These are phyloP conservation scores for Tricholaema leucomelas DNA, from an alignment of 2,113 vertebrate species.

Conservation along the genomic window DNA sequence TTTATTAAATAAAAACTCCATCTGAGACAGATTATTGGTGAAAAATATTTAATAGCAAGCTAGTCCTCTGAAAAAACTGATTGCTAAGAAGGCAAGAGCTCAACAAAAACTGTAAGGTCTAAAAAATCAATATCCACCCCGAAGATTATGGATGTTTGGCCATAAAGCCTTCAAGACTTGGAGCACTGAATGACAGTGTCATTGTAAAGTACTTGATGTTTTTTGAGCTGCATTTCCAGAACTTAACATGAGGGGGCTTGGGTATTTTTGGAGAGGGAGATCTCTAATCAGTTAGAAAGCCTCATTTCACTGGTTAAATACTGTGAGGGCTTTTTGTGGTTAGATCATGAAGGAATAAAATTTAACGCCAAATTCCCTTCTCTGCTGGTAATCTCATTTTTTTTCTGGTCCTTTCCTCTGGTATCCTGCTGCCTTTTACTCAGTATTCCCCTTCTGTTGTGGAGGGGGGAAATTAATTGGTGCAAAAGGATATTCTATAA, in stretches of 20 bases:
- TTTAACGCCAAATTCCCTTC: not conserved
- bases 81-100: not conserved
- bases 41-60: not conserved
- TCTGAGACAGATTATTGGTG: not conserved
- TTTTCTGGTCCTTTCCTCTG: not conserved
- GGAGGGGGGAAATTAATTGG: no score
- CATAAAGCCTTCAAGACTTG: not conserved
- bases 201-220: not conserved
- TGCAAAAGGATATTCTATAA: no score
- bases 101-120: not conserved
- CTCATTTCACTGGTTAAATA: not conserved
- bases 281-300: not conserved
- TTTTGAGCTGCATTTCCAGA: not conserved
- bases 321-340: not conserved
- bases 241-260: not conserved
- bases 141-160: not conserved
- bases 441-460: no score
- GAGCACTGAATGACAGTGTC: not conserved
- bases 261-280: not conserved
- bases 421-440: not conserved
- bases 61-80: not conserved
- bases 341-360: not conserved
- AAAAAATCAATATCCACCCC: not conserved
- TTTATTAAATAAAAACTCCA: not conserved
- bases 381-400: not conserved